Evolutionary conservation across 92 coral and sea anemone genomes (phyloP).

Genomic region (Virgularia gustaviana): DNA sequence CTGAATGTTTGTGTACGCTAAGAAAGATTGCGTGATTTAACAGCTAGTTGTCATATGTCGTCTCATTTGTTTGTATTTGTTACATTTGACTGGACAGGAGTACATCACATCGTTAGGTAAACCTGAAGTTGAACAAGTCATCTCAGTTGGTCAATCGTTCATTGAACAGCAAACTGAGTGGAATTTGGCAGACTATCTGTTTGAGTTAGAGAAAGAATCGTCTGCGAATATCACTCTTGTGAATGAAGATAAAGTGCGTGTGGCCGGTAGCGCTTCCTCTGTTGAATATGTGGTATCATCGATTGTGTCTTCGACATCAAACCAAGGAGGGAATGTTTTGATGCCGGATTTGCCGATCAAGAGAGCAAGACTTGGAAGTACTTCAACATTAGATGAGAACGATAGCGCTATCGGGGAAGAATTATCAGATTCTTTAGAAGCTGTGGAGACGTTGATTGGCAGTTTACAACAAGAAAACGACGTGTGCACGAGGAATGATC

Average conservation of each 20-base stretch:
- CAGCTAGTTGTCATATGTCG: neutral
- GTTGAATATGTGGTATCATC: slow-evolving; percentile 15
- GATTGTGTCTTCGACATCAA: no score
- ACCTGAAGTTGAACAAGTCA: slow-evolving; percentile 14
- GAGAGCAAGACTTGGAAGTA: slow-evolving; percentile 24
- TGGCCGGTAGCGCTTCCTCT: slow-evolving; percentile 17
- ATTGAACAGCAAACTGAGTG: neutral
- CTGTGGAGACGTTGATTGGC: slow-evolving; percentile 29
- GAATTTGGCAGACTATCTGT: slow-evolving; percentile 16
- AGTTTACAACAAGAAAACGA: slow-evolving; percentile 5
- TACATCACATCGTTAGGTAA: slow-evolving; percentile 33
- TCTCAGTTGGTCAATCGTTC: slow-evolving; percentile 7
- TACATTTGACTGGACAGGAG: slow-evolving; percentile 2
- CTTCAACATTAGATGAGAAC: slow-evolving; percentile 3
- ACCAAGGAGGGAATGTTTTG: no score
- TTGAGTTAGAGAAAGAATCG: slow-evolving; percentile 15
- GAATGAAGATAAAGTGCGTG: neutral
- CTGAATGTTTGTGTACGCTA: neutral
- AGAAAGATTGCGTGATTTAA: neutral
- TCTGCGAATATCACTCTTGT: slow-evolving; percentile 23
- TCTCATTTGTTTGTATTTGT: neutral
- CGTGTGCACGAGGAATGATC: no score
- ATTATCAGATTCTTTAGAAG: neutral
- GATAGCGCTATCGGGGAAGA: neutral
- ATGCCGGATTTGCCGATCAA: slow-evolving; percentile 8